Evolutionary conservation across 2,113 vertebrate species (phyloP), one percentile per base, ranked within the genome.

Genomic region (Equus quagga): DNA sequence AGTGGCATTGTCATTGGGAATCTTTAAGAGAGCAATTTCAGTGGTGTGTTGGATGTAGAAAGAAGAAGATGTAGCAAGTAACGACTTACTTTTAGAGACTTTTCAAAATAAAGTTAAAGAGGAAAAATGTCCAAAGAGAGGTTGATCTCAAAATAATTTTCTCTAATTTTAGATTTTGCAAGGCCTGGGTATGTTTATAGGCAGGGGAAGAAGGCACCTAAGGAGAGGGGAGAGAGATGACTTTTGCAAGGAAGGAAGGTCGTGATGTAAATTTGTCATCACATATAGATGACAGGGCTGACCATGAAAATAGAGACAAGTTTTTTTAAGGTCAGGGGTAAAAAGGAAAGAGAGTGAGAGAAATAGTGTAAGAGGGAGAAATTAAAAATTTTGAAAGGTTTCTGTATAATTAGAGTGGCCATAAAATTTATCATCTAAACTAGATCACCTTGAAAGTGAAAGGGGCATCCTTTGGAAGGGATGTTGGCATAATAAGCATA

Each of bases 61-160:
- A 7, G 51, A 80, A 67, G 78, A 19, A 58, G 2, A 69, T 44
- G 12, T n/a, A 51, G 67, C 33, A 86, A 60, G 9, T 28, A 69
- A 73, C 13, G 12, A 49, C 7, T 84, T 89, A 24, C 33, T 73
- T 81, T 85, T 44, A 75, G 33, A 89, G 11, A 49, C 21, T 89
- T 94, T 79, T 89, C 33, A 58, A 76, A 86, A 73, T 85, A 85
- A 54, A 96, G 28, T 44, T 28, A 73, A 91, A 33, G 12, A 31
- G 46, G 36, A 15, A 64, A 95, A 14, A 6, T 58, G 8, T 79
- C 65, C 56, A 36, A 82, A 94, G 33, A 60, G 31, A 88, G 15
- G 13, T 49, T 69, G 6, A 3, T 62, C 51, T 69, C 89, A 44
- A 70, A 91, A 70, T 41, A 54, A 1, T 13, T 18, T 36, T 65